These are phyloP conservation scores for Homarus americanus DNA, from an alignment of 1,140 invertebrate species.

Conservation along the genomic window DNA sequence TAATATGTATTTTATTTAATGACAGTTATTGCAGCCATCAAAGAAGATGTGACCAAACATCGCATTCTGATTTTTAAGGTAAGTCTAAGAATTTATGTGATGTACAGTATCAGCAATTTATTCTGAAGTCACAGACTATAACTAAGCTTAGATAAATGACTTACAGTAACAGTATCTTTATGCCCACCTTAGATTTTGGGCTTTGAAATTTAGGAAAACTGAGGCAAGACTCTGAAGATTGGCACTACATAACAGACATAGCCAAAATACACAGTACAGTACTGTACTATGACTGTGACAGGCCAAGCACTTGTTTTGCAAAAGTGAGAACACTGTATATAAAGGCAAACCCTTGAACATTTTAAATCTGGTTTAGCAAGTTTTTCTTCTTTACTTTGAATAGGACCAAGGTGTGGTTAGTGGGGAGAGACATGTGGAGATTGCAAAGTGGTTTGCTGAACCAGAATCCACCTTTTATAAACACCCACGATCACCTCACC, in stretches of 20 bases:
- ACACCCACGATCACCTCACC: conserved; percentile 79
- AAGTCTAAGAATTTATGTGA: too few relatives aligned
- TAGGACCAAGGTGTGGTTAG: conserved; percentile 78
- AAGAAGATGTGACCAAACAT: conserved; percentile 78
- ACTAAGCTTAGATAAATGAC: too few relatives aligned
- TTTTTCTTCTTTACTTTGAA: background rate
- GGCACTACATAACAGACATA: too few relatives aligned
- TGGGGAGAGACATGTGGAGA: conserved; percentile 79
- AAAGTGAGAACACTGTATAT: too few relatives aligned
- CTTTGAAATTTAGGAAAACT: background rate
- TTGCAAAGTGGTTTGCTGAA: conserved; percentile 80
- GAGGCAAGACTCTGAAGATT: too few relatives aligned
- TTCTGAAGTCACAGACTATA: too few relatives aligned
- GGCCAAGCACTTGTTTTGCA: too few relatives aligned
- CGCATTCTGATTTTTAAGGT: conserved; percentile 79
- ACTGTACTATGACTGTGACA: too few relatives aligned
- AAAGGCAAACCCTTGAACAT: too few relatives aligned
- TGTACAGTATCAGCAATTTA: too few relatives aligned
- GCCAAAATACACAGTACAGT: too few relatives aligned
- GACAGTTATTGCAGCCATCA: conserved; percentile 78
- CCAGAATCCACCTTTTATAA: conserved; percentile 80
- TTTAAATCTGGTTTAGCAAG: background rate
- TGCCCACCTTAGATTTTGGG: background rate
- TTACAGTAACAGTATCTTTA: background rate
- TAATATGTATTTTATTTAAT: conserved; percentile 25